A percentile compares a stretch with the other conserved stretches of the same genome.
These are phyloP conservation scores for Yponomeuta malinellus DNA, from an alignment of 2,888 invertebrate genomes.

Conservation along the genomic window DNA sequence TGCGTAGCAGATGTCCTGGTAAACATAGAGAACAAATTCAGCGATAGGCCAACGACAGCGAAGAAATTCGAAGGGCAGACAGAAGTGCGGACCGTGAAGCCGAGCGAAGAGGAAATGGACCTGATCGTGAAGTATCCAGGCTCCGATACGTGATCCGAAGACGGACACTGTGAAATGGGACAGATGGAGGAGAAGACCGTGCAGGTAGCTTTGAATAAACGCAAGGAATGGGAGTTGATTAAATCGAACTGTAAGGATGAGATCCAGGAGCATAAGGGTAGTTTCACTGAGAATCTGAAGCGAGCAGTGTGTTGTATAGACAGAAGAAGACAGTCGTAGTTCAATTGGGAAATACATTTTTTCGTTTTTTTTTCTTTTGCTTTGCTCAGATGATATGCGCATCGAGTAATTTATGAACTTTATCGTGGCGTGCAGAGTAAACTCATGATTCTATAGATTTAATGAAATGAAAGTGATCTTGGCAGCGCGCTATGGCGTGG, in stretches of 20 bases:
- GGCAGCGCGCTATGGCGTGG: too few species aligned
- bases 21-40: constrained; percentile 62
- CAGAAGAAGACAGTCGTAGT: constrained; percentile 60
- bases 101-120: constrained; percentile 63
- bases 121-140: constrained; percentile 66
- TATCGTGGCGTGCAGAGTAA: too few species aligned
- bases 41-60: constrained; percentile 36
- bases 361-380: too few species aligned
- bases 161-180: constrained; percentile 39
- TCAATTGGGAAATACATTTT: constrained; percentile 17
- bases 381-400: too few species aligned
- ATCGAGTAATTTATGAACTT: too few species aligned
- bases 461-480: too few species aligned
- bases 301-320: constrained; percentile 68
- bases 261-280: constrained; percentile 54
- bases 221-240: constrained; percentile 29
- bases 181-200: constrained; percentile 54
- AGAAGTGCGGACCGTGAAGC: constrained; percentile 51
- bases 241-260: constrained; percentile 41
- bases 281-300: constrained; percentile 64
- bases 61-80: constrained; percentile 54
- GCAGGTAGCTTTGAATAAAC: constrained; percentile 32
- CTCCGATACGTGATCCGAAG: constrained; percentile 73
- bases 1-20: constrained; percentile 64
- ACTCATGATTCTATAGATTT: too few species aligned